Conservation (phyloP, 2,797 vertebrate genomes). For the Hippopotamyrus pictus region DNA sequence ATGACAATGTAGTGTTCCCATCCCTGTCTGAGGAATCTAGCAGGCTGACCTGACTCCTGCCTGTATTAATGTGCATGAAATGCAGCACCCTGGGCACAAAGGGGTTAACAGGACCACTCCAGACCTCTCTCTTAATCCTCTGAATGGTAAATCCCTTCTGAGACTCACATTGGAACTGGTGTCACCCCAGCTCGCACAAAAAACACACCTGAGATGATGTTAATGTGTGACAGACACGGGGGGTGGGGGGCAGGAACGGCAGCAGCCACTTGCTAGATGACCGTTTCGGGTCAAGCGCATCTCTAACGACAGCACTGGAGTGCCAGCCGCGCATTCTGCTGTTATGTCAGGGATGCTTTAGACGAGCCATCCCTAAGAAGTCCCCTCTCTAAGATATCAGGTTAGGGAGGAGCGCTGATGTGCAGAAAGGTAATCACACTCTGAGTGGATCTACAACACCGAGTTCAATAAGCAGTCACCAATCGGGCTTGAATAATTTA, state of each 20-base stretch:
- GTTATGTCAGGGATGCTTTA: not conserved
- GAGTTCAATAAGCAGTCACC: slow-evolving; percentile 9
- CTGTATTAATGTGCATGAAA: not conserved
- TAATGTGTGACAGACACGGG: not conserved
- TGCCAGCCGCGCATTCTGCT: not conserved
- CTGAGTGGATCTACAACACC: not conserved
- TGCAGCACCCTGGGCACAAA: not conserved
- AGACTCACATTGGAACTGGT: not conserved
- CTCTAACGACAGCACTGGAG: not conserved
- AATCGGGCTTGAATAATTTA: slow-evolving; percentile 16
- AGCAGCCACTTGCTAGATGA: not conserved
- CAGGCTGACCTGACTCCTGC: not conserved
- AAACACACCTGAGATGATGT: not conserved
- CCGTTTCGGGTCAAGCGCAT: not conserved
- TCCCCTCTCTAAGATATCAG: not conserved
- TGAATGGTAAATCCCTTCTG: not conserved
- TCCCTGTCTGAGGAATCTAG: not conserved
- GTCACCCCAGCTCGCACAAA: not conserved
- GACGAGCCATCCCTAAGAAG: not conserved
- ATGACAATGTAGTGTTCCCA: not conserved
- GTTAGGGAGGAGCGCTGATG: not conserved
- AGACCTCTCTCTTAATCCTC: not conserved
- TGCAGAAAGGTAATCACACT: not conserved
- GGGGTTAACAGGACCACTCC: not conserved
- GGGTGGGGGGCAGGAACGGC: not conserved